Evolutionary conservation across 2,113 vertebrate species (phyloP).

Genomic region (Aldabrachelys gigantea): DNA sequence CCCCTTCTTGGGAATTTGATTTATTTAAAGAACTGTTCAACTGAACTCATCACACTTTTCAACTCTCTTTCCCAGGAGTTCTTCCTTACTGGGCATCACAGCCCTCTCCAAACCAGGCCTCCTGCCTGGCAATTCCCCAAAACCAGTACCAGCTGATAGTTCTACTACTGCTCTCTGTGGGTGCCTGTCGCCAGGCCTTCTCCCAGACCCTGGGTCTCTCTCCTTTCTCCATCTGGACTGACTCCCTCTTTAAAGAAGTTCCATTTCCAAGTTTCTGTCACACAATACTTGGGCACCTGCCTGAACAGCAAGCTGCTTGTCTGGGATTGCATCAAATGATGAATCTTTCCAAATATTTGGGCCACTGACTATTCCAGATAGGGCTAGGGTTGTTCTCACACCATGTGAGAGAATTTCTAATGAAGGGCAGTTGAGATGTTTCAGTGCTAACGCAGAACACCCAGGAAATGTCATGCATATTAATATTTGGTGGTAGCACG

Average conservation of each 20-base stretch:
- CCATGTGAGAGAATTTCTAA: neutral
- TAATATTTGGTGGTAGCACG: neutral
- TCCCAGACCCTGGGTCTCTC: neutral
- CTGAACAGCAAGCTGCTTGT: neutral
- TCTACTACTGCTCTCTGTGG: neutral
- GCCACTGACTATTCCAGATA: neutral
- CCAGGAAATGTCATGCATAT: neutral
- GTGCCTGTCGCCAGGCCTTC: neutral
- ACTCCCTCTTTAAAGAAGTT: neutral
- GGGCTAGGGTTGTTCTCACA: neutral
- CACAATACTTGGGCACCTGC: neutral
- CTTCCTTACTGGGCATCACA: neutral
- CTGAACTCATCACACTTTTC: neutral
- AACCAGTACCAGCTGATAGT: neutral
- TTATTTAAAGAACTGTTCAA: neutral
- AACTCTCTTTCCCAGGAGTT: neutral
- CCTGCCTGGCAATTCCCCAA: neutral
- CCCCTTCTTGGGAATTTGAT: neutral
- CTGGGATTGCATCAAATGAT: neutral
- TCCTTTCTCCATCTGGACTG: neutral
- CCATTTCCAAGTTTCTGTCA: neutral
- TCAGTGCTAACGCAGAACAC: neutral
- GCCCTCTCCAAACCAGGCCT: neutral
- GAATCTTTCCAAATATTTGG: neutral
- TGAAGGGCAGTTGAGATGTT: neutral